Conservation (phyloP, 2,888 invertebrate genomes). For the Oscheius sp. region DNA sequence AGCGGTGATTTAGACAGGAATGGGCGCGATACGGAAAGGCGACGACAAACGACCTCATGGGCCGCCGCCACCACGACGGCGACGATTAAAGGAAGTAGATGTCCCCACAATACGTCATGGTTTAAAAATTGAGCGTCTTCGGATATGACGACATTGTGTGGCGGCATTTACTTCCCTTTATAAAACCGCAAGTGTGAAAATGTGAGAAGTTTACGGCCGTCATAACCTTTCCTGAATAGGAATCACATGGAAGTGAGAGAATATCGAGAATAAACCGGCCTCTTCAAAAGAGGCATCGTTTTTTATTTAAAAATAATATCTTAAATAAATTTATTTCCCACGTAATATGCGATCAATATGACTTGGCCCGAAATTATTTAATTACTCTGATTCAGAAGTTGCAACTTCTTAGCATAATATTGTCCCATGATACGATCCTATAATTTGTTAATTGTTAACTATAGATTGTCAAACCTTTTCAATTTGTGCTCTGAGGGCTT, state of each 20-base stretch:
- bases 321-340: no score
- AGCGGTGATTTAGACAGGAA: conserved; percentile 34
- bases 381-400: background rate
- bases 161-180: no score
- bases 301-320: no score
- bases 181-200: no score
- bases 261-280: no score
- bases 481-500: conserved; percentile 6
- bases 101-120: conserved; percentile 8
- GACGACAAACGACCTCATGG: conserved; percentile 21
- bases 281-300: no score
- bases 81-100: conserved; percentile 29
- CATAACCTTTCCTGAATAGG: no score
- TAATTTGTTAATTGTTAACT: background rate
- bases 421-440: conserved; percentile 18
- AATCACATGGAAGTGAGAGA: no score
- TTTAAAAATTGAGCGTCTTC: background rate
- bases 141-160: background rate
- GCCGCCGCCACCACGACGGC: conserved; percentile 24
- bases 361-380: background rate
- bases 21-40: conserved; percentile 26
- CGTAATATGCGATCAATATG: no score
- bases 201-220: no score
- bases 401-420: conserved; percentile 13
- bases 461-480: background rate